phyloP scores from a whole-genome alignment of 2,888 invertebrate genomes.

The Nomada fucata region DNA sequence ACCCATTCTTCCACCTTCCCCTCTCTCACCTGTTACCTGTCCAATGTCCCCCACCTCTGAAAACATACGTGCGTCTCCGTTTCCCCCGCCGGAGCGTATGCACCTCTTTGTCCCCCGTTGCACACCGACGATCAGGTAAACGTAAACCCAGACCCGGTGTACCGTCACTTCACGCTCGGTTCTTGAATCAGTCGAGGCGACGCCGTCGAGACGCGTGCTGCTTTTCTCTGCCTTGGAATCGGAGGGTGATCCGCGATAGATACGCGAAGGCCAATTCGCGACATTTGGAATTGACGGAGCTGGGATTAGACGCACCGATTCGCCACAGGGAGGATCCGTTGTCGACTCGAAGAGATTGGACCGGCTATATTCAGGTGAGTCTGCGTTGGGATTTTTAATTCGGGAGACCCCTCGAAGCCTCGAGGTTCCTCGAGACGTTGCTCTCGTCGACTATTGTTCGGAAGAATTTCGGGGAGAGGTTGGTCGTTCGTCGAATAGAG shows the following conservation, averaged over 20 bases:
- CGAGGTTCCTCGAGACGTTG: too few species aligned
- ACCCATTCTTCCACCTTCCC: slow-evolving; percentile 59
- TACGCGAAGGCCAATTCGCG: background rate
- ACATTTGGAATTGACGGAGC: background rate
- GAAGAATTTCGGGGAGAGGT: too few species aligned
- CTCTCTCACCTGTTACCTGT: slow-evolving; percentile 69
- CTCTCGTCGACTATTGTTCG: too few species aligned
- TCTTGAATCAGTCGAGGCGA: slow-evolving; percentile 80
- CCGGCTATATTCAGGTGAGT: background rate
- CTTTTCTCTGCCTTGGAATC: slow-evolving; percentile 23
- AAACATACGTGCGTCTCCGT: slow-evolving; percentile 27
- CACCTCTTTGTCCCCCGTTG: slow-evolving; percentile 50
- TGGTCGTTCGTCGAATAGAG: too few species aligned
- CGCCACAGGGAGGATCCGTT: background rate
- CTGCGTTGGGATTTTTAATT: background rate
- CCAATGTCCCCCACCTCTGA: slow-evolving; percentile 11
- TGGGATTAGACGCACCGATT: too few species aligned
- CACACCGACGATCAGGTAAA: slow-evolving; percentile 72
- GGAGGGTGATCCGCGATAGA: too few species aligned
- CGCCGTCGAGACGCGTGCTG: slow-evolving; percentile 65
- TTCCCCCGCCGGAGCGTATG: slow-evolving; percentile 17
- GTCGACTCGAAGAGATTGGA: background rate
- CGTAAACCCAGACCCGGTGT: slow-evolving; percentile 69
- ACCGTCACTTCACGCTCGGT: slow-evolving; percentile 72
- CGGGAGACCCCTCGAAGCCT: background rate